Percentiles rank a stretch among this genome's conserved stretches.
phyloP scores from a whole-genome alignment of 2,797 vertebrate species.

The Cacajao melanocephalus region DNA sequence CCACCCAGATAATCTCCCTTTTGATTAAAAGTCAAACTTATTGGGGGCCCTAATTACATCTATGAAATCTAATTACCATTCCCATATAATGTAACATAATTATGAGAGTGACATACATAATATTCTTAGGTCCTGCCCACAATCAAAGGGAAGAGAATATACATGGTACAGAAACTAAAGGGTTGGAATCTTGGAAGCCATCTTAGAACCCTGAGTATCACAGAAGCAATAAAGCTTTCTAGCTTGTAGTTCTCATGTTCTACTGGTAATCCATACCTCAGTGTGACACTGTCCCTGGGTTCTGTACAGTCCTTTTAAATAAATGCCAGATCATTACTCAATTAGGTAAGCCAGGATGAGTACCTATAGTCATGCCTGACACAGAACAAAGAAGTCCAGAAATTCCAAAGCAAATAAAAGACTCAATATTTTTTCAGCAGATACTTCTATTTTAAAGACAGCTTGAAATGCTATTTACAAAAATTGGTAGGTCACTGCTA shows the following conservation, averaged over 20 bases:
- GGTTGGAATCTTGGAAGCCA: background rate
- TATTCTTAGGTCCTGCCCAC: background rate
- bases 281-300: background rate
- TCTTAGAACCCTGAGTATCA: background rate
- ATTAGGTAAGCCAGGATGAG: background rate
- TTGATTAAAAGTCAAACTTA: conserved; percentile 11
- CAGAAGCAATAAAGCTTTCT: background rate
- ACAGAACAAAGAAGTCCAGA: background rate
- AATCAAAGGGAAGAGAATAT: background rate
- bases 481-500: background rate
- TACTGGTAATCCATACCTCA: background rate
- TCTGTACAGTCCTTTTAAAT: background rate
- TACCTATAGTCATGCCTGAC: background rate
- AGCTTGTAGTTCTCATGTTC: background rate
- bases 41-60: background rate
- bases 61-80: conserved; percentile 1
- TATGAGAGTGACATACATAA: background rate
- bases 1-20: background rate
- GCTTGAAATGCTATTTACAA: background rate
- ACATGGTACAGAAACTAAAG: fast-evolving
- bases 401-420: conserved; percentile 1
- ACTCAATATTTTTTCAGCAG: background rate
- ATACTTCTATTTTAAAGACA: background rate
- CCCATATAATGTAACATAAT: background rate
- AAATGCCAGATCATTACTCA: background rate